These are phyloP conservation scores for Caenorhabditis zanzibari DNA, from an alignment of 2,888 invertebrate species.

Conservation along the genomic window DNA sequence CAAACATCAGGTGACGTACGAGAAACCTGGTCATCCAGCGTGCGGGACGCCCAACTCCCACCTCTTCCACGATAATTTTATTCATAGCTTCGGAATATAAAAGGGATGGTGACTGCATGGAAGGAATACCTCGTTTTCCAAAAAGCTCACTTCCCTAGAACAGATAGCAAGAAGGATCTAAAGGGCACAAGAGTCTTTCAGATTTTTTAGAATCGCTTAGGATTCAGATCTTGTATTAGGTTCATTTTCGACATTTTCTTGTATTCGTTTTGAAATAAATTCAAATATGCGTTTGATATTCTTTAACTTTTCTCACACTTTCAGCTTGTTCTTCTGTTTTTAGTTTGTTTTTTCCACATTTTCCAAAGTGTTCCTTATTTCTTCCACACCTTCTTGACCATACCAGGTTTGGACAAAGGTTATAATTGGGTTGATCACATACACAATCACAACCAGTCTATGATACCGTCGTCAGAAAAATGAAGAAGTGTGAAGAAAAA, in stretches of 20 bases:
- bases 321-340: neutral
- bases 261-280: neutral
- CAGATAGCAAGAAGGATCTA: neutral
- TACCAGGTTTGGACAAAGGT: slow-evolving; percentile 25
- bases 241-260: neutral
- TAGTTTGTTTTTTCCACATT: neutral
- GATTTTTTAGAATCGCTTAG: neutral
- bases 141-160: neutral
- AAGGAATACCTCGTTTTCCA: neutral
- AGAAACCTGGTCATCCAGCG: slow-evolving; percentile 28
- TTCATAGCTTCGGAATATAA: slow-evolving; percentile 36
- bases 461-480: neutral
- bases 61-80: slow-evolving; percentile 14
- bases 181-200: neutral
- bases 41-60: slow-evolving; percentile 21
- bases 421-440: neutral
- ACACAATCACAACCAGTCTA: slow-evolving; percentile 17
- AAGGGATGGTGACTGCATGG: neutral
- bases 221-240: too few relatives aligned
- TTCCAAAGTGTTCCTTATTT: neutral
- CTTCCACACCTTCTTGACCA: slow-evolving; percentile 45
- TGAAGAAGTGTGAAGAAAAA: slow-evolving; percentile 19
- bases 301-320: neutral
- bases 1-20: slow-evolving; percentile 56
- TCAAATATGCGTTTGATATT: neutral